phyloP scores from a whole-genome alignment of 2,113 vertebrate genomes.

The Camelus bactrianus region DNA sequence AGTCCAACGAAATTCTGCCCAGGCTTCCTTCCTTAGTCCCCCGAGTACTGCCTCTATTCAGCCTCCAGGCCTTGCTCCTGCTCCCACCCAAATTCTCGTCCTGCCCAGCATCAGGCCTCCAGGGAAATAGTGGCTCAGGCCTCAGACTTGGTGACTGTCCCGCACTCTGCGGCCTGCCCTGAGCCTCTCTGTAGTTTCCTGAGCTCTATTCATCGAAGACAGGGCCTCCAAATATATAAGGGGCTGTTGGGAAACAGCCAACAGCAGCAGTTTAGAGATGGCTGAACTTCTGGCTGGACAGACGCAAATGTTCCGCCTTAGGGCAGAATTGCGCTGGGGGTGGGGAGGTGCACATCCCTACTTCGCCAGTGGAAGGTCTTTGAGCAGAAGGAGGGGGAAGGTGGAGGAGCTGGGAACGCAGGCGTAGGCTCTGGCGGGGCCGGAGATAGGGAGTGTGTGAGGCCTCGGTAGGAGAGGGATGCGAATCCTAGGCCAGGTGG shows the following conservation, averaged over 20 bases:
- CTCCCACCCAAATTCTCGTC: neutral
- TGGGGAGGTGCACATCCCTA: neutral
- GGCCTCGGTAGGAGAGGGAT: neutral
- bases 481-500: neutral
- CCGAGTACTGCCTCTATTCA: neutral
- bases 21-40: neutral
- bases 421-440: neutral
- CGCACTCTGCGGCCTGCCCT: neutral
- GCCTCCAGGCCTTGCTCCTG: neutral
- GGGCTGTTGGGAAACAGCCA: constrained; percentile 19
- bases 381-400: neutral
- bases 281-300: constrained; percentile 19
- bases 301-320: neutral
- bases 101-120: neutral
- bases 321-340: neutral
- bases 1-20: constrained; percentile 49
- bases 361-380: constrained; percentile 22
- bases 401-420: neutral
- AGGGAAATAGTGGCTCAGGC: neutral
- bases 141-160: neutral
- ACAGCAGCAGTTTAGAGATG: constrained; percentile 48
- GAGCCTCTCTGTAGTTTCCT: neutral
- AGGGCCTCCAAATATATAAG: neutral
- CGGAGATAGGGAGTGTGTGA: neutral
- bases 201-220: neutral